A percentile compares a stretch with the other conserved stretches of the same genome.
Conservation (phyloP, 2,888 invertebrate genomes). For the Morpho achilles region DNA sequence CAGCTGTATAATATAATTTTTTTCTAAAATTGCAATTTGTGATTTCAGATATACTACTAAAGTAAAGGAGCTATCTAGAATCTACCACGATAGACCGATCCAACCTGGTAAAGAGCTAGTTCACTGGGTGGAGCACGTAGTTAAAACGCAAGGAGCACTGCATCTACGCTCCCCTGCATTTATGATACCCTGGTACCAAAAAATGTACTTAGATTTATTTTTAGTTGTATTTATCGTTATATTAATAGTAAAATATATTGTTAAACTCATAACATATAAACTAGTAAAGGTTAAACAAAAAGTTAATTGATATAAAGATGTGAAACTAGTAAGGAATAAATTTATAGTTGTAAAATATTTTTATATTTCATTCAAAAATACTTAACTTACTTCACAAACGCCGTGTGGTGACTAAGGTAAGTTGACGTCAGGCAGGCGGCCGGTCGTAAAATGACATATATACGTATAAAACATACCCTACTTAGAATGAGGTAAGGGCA, state of each 20-base stretch:
- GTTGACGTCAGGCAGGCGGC: no score
- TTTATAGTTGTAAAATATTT: no score
- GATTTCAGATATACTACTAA: slow-evolving; percentile 12
- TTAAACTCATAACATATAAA: slow-evolving; percentile 4
- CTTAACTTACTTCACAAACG: no score
- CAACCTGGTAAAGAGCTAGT: slow-evolving; percentile 29
- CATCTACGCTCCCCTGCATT: slow-evolving; percentile 23
- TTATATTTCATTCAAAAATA: no score
- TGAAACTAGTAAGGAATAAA: no score
- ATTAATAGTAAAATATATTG: slow-evolving; percentile 2
- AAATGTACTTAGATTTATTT: slow-evolving; percentile 25
- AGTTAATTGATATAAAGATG: slow-evolving; percentile 4
- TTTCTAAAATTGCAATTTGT: not conserved
- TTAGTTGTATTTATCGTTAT: not conserved
- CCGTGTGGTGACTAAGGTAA: no score
- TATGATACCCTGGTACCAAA: slow-evolving; percentile 26
- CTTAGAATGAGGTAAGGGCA: no score
- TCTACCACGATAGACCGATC: slow-evolving; percentile 30
- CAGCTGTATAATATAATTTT: no score
- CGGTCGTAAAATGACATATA: no score
- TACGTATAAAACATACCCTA: no score
- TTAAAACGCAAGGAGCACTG: slow-evolving; percentile 28
- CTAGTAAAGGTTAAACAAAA: slow-evolving; percentile 2
- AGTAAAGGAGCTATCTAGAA: slow-evolving; percentile 20
- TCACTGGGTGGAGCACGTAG: slow-evolving; percentile 33